Percentiles rank a stretch among this genome's conserved stretches.
Conservation (phyloP, 2,113 vertebrate genomes). For the Mungos mungo region DNA sequence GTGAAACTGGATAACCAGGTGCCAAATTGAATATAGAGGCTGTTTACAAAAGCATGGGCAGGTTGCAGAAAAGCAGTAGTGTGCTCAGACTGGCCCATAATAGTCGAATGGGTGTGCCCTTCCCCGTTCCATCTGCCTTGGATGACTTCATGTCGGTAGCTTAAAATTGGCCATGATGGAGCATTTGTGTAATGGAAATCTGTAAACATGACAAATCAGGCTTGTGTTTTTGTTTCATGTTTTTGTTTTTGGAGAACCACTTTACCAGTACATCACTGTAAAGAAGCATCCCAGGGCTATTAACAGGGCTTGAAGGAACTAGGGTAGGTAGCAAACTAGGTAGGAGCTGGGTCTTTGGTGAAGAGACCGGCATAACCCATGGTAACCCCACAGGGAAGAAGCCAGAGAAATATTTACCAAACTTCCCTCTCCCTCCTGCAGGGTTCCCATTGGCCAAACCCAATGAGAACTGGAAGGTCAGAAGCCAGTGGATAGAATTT, state of each 20-base stretch:
- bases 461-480: neutral
- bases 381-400: neutral
- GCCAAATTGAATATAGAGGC: neutral
- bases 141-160: neutral
- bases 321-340: neutral
- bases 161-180: neutral
- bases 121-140: neutral
- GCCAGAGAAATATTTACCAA: neutral
- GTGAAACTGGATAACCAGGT: neutral
- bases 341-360: neutral
- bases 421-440: neutral
- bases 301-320: neutral
- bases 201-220: neutral
- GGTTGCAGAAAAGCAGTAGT: neutral
- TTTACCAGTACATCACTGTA: neutral
- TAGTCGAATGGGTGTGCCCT: rapidly evolving
- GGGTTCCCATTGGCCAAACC: neutral
- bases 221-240: neutral
- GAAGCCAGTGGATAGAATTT: neutral
- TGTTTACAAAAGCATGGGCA: neutral
- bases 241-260: neutral
- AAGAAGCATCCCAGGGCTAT: neutral
- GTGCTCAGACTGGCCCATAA: rapidly evolving
- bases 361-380: neutral
- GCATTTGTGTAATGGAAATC: neutral